Evolutionary conservation across 2,888 invertebrate species (phyloP).

Genomic region (Eupithecia pulchellata): DNA sequence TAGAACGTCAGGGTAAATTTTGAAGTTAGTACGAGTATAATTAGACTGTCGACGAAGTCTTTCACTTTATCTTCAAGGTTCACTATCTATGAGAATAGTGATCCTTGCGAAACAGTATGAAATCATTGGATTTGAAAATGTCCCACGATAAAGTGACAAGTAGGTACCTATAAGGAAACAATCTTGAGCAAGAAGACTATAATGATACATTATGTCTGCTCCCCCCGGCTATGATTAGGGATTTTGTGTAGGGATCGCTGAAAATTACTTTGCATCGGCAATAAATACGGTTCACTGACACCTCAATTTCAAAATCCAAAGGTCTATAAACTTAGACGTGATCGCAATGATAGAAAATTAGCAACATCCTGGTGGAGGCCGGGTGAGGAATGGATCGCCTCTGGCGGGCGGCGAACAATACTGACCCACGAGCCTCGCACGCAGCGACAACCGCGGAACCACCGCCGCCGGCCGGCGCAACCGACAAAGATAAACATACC

Average conservation of each 20-base stretch:
- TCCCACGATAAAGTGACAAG: conserved; percentile 24
- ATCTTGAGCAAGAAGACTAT: conserved; percentile 37
- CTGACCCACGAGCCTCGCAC: conserved; percentile 63
- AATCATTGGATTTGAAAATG: background rate
- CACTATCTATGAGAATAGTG: background rate
- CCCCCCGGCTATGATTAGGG: conserved; percentile 66
- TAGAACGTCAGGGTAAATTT: background rate
- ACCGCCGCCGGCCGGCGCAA: conserved; percentile 66
- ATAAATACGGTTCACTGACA: conserved; percentile 80
- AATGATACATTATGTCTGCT: conserved; percentile 38
- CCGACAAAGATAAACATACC: conserved; percentile 58
- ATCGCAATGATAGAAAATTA: conserved; percentile 84
- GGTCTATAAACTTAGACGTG: conserved; percentile 78
- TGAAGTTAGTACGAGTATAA: background rate
- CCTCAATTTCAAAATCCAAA: conserved; percentile 79
- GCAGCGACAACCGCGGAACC: conserved; percentile 62
- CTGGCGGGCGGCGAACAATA: conserved; percentile 74
- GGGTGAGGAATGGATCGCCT: conserved; percentile 79
- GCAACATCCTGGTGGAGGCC: conserved; percentile 80
- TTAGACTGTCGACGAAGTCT: background rate
- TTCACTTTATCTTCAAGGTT: background rate
- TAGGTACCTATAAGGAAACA: conserved; percentile 28
- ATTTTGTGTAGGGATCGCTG: conserved; percentile 61
- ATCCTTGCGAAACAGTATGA: background rate
- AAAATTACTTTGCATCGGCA: conserved; percentile 59